Base-by-base conservation (phyloP, 2,113 vertebrate genomes). In the zebrafish (Danio rerio) region DNA sequence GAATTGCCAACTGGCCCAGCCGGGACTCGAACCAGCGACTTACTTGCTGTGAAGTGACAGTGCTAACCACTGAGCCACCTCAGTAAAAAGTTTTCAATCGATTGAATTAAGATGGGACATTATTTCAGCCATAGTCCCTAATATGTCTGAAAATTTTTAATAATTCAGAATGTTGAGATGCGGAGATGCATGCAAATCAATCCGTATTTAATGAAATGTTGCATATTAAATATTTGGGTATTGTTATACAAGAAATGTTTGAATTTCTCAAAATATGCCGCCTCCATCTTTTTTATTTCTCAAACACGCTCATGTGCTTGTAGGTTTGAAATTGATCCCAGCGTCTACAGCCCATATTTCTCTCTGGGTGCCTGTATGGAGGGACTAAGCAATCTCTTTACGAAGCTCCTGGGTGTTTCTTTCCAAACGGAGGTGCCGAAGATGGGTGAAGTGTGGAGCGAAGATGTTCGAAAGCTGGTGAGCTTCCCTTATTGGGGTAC, bases 311-410 rank as follows among this genome's bases (percentile, higher is more conserved):
- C 8, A 12, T 78, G 20, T 73, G 20, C 16, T 12, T 73, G 16
- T 89, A 99, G 98, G 91, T 99, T 93, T 88, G 98, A 97, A 86
- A 96, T 97, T 7, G 97, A 98, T 87, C 96, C 97, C 86, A 94
- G 95, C 80, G 89, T 98, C 21, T 98, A 98, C 88, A 96, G 95
- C 84, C 97, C 97, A 0, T 99, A 95, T 87, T 94, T 99, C 80
- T 99, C 98, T 63, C 93, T 99, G 62, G 97, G 98, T 0, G 94
- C 95, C 0, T 99, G 98, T 85, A 98, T 99, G 97, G 97, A 99
- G 75, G 97, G 98, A 31, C 92, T 99, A 84, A 96, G 96, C 82
- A 86, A 87, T 66, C 91, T 99, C 86, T 97, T 98, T 90, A 93
- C 85, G 82, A 94, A 91, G 82, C 94, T 99, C 11, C 90, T 96